Evolutionary conservation across 2,888 invertebrate genomes (phyloP).

Genomic region (Heliconius cydno): DNA sequence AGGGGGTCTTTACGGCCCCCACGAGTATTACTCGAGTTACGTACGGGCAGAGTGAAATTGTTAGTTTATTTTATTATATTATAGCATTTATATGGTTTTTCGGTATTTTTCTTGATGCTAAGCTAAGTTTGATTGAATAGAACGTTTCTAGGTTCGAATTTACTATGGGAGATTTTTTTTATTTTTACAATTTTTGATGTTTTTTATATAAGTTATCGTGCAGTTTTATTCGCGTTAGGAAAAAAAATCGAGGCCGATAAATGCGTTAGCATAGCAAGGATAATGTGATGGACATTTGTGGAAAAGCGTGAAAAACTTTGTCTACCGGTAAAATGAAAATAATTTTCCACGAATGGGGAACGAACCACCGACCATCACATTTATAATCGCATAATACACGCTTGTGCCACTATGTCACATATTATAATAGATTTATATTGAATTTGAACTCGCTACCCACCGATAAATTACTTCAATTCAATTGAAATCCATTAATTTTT

Average conservation of each 20-base stretch:
- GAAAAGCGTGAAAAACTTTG: no score
- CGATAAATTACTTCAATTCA: neutral
- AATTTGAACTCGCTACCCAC: neutral
- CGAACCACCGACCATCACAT: neutral
- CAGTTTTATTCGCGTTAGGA: no score
- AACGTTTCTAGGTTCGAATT: neutral
- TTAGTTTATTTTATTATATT: conserved; percentile 27
- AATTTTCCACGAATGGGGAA: neutral
- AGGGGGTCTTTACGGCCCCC: conserved; percentile 28
- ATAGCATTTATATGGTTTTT: neutral
- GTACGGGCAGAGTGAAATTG: conserved; percentile 19
- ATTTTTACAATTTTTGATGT: neutral
- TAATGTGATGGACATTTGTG: no score
- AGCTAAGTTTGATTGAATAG: neutral
- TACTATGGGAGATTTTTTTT: neutral
- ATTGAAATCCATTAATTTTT: conserved; percentile 16
- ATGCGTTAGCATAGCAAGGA: no score
- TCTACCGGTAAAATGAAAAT: no score
- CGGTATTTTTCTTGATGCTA: neutral
- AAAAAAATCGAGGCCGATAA: no score
- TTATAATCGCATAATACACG: neutral
- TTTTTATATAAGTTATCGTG: neutral
- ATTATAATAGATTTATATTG: no score
- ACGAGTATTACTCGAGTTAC: conserved; percentile 6
- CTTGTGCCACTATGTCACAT: no score